phyloP scores from a whole-genome alignment of 1,140 invertebrate species.

The Drosophila pandora region DNA sequence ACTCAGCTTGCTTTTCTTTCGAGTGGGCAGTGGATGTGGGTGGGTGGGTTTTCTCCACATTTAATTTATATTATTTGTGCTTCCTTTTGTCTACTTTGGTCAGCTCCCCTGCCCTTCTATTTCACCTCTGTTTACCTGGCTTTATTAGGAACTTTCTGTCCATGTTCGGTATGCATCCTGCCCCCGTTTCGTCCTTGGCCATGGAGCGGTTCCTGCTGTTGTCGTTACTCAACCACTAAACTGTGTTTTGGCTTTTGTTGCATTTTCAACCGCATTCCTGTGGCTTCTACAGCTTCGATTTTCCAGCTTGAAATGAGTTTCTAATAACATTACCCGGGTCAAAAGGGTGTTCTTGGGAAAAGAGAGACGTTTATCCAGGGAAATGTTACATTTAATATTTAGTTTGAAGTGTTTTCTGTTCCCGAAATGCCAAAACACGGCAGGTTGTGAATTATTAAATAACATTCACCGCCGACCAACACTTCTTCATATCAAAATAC shows the following conservation, averaged over 20 bases:
- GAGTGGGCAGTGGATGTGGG: conserved; percentile 6
- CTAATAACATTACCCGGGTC: conserved; percentile 63
- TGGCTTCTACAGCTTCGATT: conserved; percentile 69
- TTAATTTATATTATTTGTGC: conserved; percentile 82
- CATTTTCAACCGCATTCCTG: conserved; percentile 65
- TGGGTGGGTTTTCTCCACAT: conserved; percentile 47
- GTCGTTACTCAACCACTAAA: conserved; percentile 77
- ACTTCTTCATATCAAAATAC: conserved; percentile 17
- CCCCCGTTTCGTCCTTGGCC: not conserved
- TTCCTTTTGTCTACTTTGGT: conserved; percentile 63
- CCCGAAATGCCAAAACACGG: conserved; percentile 11
- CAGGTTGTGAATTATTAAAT: conserved; percentile 65
- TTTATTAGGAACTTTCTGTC: conserved; percentile 69
- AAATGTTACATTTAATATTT: conserved; percentile 31
- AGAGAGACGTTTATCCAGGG: not conserved
- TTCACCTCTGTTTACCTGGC: conserved; percentile 69
- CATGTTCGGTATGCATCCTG: conserved; percentile 20
- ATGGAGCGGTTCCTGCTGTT: conserved; percentile 50
- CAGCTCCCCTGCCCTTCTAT: conserved; percentile 9
- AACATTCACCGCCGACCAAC: conserved; percentile 55
- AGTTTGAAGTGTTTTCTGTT: conserved; percentile 9
- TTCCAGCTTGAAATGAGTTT: conserved; percentile 57
- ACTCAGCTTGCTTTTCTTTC: conserved; percentile 76
- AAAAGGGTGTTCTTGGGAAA: not conserved
- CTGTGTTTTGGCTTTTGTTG: conserved; percentile 80